Conservation (phyloP, 2,888 invertebrate genomes). For the Drosophila kokeensis region DNA sequence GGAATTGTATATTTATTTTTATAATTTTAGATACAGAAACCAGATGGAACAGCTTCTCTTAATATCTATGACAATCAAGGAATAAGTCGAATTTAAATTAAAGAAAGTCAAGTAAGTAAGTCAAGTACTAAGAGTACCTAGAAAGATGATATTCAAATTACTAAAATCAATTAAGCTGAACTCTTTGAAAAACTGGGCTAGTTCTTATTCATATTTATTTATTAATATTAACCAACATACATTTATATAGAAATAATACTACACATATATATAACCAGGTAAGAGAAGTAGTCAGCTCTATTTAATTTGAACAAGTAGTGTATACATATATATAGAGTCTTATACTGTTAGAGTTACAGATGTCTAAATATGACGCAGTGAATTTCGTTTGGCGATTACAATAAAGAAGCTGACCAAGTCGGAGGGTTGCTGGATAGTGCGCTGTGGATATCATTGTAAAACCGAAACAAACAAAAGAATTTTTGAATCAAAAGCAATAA, state of each 20-base stretch:
- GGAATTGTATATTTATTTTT: neutral
- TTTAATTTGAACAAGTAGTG: neutral
- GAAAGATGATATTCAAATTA: neutral
- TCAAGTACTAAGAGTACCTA: neutral
- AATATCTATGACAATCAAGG: neutral
- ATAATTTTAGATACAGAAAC: too few relatives aligned
- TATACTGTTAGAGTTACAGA: neutral
- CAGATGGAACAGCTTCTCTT: too few relatives aligned
- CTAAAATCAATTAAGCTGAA: neutral
- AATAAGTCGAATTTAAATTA: accelerated
- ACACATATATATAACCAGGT: accelerated
- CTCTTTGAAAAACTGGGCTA: accelerated
- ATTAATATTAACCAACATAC: neutral
- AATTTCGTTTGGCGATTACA: neutral
- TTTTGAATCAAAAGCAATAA: conserved; percentile 83
- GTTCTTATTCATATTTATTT: neutral
- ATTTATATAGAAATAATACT: too few relatives aligned
- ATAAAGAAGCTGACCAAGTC: neutral
- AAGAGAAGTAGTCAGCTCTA: neutral
- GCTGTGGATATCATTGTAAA: conserved; percentile 59
- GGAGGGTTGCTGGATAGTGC: conserved; percentile 22
- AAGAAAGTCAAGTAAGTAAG: neutral
- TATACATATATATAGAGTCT: neutral
- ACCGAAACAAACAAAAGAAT: conserved; percentile 79
- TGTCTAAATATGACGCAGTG: neutral